Evolutionary conservation across 2,888 invertebrate genomes (phyloP), one percentile per base, ranked within the genome.

Genomic region (Parasteatoda lunata): DNA sequence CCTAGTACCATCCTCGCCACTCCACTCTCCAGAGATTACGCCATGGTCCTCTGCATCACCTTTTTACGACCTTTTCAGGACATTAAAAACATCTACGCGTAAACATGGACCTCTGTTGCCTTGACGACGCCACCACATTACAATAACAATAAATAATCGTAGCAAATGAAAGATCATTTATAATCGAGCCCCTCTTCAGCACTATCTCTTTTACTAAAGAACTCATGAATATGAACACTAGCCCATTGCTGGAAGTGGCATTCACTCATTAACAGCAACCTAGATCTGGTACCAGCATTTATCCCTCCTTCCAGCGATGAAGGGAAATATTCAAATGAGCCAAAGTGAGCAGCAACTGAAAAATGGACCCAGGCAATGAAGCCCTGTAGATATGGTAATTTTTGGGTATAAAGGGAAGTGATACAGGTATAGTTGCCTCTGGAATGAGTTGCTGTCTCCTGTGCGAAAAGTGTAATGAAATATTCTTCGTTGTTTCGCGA

Each of bases 81-180:
- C 59, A 59, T 59, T 59, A 59, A 59, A 59, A 59, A 59, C 59
- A 9, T 59, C 59, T 59, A 9, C 3, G n/a, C 11, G 9, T n/a
- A 59, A 59, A 59, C 59, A 59, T 59, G 15, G n/a, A 64, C 47
- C n/a, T 15, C 64, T 52, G 6, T 47, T 49, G 9, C 77, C 11
- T 48, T 48, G 52, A 72, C 52, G n/a, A 54, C 59, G 11, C 15
- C 48, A 47, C 47, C 8, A 48, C 54, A 78, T 70, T 69, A 78
- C 77, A 78, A 69, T 78, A 70, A 70, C 77, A 78, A 78, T 78
- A 78, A 78, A 78, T 78, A 78, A 78, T 78, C 52, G 70, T 69
- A 70, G 45, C 68, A 78, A 78, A 68, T 69, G 69, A 69, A 69
- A 70, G 69, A 69, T 68, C 77, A 78, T 78, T 69, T 69, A 78